Base-by-base conservation (phyloP, 1,140 invertebrate species). In the Bicyclus anynana region DNA sequence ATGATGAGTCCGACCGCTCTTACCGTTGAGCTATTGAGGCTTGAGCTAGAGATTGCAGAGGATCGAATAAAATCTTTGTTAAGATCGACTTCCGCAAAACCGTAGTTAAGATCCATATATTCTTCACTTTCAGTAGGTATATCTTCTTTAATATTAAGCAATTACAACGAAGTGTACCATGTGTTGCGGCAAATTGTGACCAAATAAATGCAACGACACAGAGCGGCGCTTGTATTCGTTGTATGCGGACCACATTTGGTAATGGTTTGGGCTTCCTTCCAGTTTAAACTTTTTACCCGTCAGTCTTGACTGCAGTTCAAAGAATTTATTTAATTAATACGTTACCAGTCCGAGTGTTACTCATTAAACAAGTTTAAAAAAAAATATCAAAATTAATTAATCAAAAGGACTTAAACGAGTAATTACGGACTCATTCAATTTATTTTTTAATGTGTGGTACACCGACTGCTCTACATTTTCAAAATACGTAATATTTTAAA, bases 211-310 rank as follows among this genome's bases (percentile, higher is more conserved):
- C 17, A 16, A 17, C 4, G 13, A 16, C 16, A 40, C 67, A 72
- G 63, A 66, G 61, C n/a, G 48, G 53, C 38, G 62, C 53, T 70
- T 70, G 47, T 47, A 29, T 52, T 59, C 16, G 55, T 68, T 62
- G 60, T 59, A 52, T 62, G 40, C 61, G 59, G 13, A 60, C 60
- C 74, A 77, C 80, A 81, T 81, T 81, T 83, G 82, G 74, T 75
- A 78, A 74, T 81, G 74, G 65, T 85, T 83, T 80, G 62, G 33
- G 72, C 69, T 81, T 85, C 82, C 77, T 73, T 58, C 71, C 67
- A 66, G 72, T 67, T 66, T 68, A 54, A 54, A 52, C 60, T 72
- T 75, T 79, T 75, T 75, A 63, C 60, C 14, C 37, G 33, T 62
- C 58, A 55, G 54, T 53, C 46, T 58, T 59, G 61, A 48, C 63